These are phyloP conservation scores for Melanaphis sacchari DNA, from an alignment of 1,140 invertebrate genomes.

Conservation along the genomic window DNA sequence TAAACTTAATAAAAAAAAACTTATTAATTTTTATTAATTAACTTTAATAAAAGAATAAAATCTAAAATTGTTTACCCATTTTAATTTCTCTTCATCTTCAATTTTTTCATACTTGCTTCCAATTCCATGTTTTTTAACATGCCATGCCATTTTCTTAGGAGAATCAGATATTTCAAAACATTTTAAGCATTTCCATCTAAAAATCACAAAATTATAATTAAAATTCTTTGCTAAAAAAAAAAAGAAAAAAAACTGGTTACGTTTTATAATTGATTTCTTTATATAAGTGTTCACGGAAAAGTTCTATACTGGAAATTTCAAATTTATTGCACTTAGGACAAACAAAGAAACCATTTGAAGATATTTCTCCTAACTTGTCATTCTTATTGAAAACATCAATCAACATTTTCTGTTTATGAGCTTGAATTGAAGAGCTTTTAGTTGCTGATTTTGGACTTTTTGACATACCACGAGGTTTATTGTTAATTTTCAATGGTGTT, in stretches of 20 bases:
- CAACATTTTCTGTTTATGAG: background rate
- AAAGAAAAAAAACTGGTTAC: background rate
- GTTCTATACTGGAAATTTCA: background rate
- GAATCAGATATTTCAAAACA: slow-evolving; percentile 49
- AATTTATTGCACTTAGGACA: slow-evolving; percentile 38
- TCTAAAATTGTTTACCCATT: slow-evolving; percentile 36
- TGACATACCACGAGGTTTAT: slow-evolving; percentile 10
- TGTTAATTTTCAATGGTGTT: background rate
- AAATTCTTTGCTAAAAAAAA: background rate
- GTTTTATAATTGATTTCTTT: slow-evolving; percentile 42
- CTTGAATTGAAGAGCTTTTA: background rate
- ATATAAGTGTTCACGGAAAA: slow-evolving; percentile 35
- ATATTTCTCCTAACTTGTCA: slow-evolving; percentile 15
- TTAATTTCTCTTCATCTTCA: background rate
- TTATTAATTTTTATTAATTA: no score
- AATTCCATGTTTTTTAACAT: slow-evolving; percentile 41
- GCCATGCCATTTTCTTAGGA: slow-evolving; percentile 53
- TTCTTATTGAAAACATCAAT: background rate
- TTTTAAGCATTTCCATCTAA: slow-evolving; percentile 24
- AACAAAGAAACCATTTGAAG: background rate
- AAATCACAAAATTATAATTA: background rate
- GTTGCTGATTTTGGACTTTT: slow-evolving; percentile 26
- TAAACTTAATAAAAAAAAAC: no score
- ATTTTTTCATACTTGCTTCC: slow-evolving; percentile 42
- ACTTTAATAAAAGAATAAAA: background rate